A percentile compares a stretch with the other conserved stretches of the same genome.
Evolutionary conservation across 2,888 invertebrate species (phyloP).

Genomic region (Drosophila histrio): DNA sequence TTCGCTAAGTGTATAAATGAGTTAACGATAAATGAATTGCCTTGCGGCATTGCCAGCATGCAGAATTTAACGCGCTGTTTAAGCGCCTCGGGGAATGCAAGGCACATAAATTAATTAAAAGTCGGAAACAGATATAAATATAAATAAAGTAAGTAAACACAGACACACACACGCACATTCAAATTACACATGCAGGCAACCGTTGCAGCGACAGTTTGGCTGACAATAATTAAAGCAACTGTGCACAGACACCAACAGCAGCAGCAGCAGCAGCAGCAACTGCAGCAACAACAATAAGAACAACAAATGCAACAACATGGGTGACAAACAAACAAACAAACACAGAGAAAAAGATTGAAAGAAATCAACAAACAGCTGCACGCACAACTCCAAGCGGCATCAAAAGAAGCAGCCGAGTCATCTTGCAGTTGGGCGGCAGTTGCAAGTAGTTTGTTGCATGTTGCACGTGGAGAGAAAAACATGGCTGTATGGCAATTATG

Average conservation of each 20-base stretch:
- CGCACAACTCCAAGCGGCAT: constrained; percentile 30
- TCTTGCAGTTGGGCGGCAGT: constrained; percentile 19
- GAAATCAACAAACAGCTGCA: constrained; percentile 53
- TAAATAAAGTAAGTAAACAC: constrained; percentile 36
- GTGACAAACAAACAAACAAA: constrained; percentile 26
- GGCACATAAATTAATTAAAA: constrained; percentile 76
- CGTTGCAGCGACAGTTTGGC: constrained; percentile 54
- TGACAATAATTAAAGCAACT: constrained; percentile 77
- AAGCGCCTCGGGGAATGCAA: constrained; percentile 42
- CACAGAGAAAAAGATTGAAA: constrained; percentile 28
- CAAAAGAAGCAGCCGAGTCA: constrained; percentile 65
- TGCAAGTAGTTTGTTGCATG: constrained; percentile 38
- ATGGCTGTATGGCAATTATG: constrained; percentile 56
- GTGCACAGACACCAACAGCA: constrained; percentile 39
- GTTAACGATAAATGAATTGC: constrained; percentile 25
- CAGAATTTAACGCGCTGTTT: constrained; percentile 42
- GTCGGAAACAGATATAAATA: constrained; percentile 76
- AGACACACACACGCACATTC: constrained; percentile 16
- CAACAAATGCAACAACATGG: constrained; percentile 12
- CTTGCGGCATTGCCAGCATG: constrained; percentile 1
- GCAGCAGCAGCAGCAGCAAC: constrained; percentile 4
- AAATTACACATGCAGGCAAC: constrained; percentile 42
- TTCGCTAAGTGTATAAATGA: background rate
- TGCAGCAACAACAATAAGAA: constrained; percentile 3
- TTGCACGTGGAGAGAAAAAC: constrained; percentile 18